phyloP scores from a whole-genome alignment of 2,888 invertebrate genomes.

The Cyaniris semiargus region DNA sequence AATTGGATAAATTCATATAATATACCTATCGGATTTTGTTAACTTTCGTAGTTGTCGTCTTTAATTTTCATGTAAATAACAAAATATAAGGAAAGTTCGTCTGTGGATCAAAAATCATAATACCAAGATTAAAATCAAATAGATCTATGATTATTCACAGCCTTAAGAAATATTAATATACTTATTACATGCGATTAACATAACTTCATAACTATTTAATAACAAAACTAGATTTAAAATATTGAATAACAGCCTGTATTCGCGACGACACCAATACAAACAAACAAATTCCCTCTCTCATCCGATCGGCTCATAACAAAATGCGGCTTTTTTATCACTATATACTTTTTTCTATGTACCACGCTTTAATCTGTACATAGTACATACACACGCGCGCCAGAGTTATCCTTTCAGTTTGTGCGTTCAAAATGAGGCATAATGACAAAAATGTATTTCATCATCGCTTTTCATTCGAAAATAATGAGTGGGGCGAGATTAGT shows the following conservation, averaged over 20 bases:
- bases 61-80: too few species aligned
- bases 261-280: constrained; percentile 52
- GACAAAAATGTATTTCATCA: constrained; percentile 25
- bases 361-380: constrained; percentile 58
- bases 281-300: constrained; percentile 57
- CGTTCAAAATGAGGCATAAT: constrained; percentile 29
- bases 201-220: too few species aligned
- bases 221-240: constrained; percentile 40
- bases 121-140: too few species aligned
- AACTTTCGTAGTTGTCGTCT: too few species aligned
- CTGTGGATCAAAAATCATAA: too few species aligned
- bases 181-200: too few species aligned
- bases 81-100: too few species aligned
- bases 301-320: constrained; percentile 78
- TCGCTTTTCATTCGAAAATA: constrained; percentile 24
- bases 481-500: background rate
- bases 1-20: too few species aligned
- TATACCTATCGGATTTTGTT: too few species aligned
- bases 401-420: constrained; percentile 42
- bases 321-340: constrained; percentile 79
- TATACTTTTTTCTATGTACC: constrained; percentile 78
- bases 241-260: constrained; percentile 55
- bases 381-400: constrained; percentile 42
- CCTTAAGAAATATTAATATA: too few species aligned
- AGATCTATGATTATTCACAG: too few species aligned